Evolutionary conservation across 1,140 invertebrate genomes (phyloP), one percentile per base, ranked within the genome.

Genomic region (Trichoplusia ni): DNA sequence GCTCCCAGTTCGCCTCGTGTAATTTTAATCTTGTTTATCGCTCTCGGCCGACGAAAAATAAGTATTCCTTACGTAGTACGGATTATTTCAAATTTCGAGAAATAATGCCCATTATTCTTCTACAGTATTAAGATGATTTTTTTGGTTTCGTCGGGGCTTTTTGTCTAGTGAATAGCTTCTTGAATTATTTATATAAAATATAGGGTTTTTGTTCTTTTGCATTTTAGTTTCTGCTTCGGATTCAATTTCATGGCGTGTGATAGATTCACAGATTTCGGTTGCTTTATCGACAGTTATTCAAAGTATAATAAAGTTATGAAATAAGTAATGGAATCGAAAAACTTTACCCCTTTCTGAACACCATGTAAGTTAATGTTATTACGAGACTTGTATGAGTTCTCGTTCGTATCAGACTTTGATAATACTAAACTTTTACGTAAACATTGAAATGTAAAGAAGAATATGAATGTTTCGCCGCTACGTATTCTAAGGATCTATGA

Each of bases 21-120:
- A 82, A 81, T 82, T 77, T 84, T 81, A 82, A 79, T 81, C 70
- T 79, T 81, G 67, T 82, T 82, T 82, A 79, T 76, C 46, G 69
- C 60, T 51, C 35, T 59, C 54, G 37, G 62, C 60, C 27, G 9
- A 62, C 27, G 18, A 58, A 69, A 67, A 72, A 51, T 63, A 65
- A 64, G 38, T 58, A 44, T 58, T 40, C 38, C 14, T 54, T 38
- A 38, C 25, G 27, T 53, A 35, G 29, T 53, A 56, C 7, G 14
- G 54, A 58, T 58, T 58, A 58, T 42, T 44, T 58, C 21, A 44
- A 44, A 58, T 19, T 44, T 58, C 19, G 38, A 31, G 37, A 51
- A 58, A 58, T 58, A 58, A 58, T 8, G 23, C 14, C 27, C 35
- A 54, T 54, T 25, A 54, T 54, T 54, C 35, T 51, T 51, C 35